phyloP scores from a whole-genome alignment of 2,888 invertebrate genomes.

The Octodonta nipae region DNA sequence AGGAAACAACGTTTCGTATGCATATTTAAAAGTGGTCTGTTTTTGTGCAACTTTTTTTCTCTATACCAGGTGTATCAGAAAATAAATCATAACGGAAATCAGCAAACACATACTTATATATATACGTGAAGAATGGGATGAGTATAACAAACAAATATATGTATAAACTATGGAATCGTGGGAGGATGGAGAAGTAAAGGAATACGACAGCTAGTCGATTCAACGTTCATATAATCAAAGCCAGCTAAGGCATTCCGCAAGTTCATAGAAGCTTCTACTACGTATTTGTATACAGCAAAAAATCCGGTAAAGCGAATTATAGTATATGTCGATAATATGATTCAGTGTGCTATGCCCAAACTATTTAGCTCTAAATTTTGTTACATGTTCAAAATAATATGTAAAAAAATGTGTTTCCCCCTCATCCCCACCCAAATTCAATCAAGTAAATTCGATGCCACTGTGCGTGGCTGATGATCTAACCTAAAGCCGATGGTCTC shows the following conservation, averaged over 20 bases:
- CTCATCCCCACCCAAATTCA: too few relatives aligned
- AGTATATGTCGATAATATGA: too few relatives aligned
- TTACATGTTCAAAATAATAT: too few relatives aligned
- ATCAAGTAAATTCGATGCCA: too few relatives aligned
- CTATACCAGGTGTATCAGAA: conserved; percentile 23
- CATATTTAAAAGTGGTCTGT: too few relatives aligned
- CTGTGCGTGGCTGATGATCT: too few relatives aligned
- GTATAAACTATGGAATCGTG: conserved; percentile 15
- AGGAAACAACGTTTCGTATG: conserved; percentile 12
- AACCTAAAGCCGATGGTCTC: too few relatives aligned
- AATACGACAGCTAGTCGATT: conserved; percentile 31
- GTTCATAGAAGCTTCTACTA: conserved; percentile 25
- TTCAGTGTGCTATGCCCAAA: conserved; percentile 17
- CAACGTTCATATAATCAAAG: conserved; percentile 26
- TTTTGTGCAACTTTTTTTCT: conserved; percentile 1
- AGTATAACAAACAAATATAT: too few relatives aligned
- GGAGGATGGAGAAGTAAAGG: conserved; percentile 19
- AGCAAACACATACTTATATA: too few relatives aligned
- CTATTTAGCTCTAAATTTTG: conserved; percentile 14
- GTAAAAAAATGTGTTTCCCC: too few relatives aligned
- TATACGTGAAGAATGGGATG: too few relatives aligned
- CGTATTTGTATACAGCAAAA: conserved; percentile 19
- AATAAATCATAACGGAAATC: conserved; percentile 28
- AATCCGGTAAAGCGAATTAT: conserved; percentile 15
- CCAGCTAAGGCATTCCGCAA: conserved; percentile 33